Evolutionary conservation across 2,113 vertebrate species (phyloP).

Genomic region (Rhea americana): DNA sequence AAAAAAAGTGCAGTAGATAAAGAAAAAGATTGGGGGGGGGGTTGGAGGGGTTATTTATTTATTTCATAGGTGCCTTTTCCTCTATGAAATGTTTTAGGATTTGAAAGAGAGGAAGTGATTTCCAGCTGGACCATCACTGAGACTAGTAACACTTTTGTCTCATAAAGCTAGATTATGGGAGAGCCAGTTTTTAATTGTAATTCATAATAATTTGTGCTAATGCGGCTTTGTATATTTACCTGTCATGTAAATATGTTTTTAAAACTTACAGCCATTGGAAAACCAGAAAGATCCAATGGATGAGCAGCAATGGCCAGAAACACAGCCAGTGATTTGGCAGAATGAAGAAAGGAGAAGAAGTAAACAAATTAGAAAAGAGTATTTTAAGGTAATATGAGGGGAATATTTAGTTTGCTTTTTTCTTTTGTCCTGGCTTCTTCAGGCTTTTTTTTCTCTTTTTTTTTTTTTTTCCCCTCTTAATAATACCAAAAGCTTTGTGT

Average conservation of each 20-base stretch:
- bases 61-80: background rate
- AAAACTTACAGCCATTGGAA: slow-evolving; percentile 68
- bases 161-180: background rate
- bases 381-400: slow-evolving; percentile 85
- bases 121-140: background rate
- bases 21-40: background rate
- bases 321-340: slow-evolving; percentile 90
- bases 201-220: background rate
- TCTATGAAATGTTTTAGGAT: background rate
- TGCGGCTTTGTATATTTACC: background rate
- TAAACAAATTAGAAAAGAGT: slow-evolving; percentile 96
- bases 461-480: no score
- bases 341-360: slow-evolving; percentile 91
- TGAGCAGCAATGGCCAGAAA: slow-evolving; percentile 89
- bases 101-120: background rate
- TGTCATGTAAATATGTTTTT: slow-evolving; percentile 18
- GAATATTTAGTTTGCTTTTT: background rate
- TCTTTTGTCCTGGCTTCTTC: background rate
- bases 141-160: background rate
- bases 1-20: background rate
- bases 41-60: background rate
- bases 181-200: background rate
- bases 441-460: background rate
- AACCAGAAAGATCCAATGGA: slow-evolving; percentile 83
- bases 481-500: background rate